These are phyloP conservation scores for Pocillopora grandis DNA, from an alignment of 92 coral and sea anemone species.

Conservation along the genomic window DNA sequence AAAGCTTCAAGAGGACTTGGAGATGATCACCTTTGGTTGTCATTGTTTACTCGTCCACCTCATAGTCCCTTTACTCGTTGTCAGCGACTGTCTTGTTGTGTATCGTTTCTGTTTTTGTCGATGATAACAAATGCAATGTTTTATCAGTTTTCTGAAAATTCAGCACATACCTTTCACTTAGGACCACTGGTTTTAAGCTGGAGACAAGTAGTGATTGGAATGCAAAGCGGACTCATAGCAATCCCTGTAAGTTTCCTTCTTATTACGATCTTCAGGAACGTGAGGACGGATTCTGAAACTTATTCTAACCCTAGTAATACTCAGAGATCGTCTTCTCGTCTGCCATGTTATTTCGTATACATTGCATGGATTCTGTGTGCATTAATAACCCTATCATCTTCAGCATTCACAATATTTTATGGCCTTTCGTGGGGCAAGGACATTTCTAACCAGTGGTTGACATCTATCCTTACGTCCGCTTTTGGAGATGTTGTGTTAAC, in stretches of 20 bases:
- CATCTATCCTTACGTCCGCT: slow-evolving; percentile 57
- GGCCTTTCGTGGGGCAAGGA: slow-evolving; percentile 64
- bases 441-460: slow-evolving; percentile 65
- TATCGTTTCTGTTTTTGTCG: slow-evolving; percentile 73
- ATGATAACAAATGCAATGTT: slow-evolving; percentile 88
- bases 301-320: neutral
- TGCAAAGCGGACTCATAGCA: slow-evolving; percentile 78
- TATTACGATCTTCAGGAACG: slow-evolving; percentile 68
- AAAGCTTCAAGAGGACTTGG: slow-evolving; percentile 65
- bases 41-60: slow-evolving; percentile 78
- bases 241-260: slow-evolving; percentile 71
- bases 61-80: slow-evolving; percentile 77
- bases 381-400: slow-evolving; percentile 57
- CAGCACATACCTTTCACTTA: slow-evolving; percentile 63
- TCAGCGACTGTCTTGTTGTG: slow-evolving; percentile 75
- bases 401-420: slow-evolving; percentile 73
- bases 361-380: slow-evolving; percentile 73
- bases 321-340: slow-evolving; percentile 47
- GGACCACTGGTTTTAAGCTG: slow-evolving; percentile 81
- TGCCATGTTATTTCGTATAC: slow-evolving; percentile 66
- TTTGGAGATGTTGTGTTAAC: slow-evolving; percentile 65
- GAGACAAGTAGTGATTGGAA: slow-evolving; percentile 80
- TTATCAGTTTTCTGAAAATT: slow-evolving; percentile 64
- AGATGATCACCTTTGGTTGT: slow-evolving; percentile 81
- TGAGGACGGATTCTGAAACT: slow-evolving; percentile 19